These are phyloP conservation scores for Tapirus terrestris DNA, from an alignment of 2,113 vertebrate genomes.

Conservation along the genomic window DNA sequence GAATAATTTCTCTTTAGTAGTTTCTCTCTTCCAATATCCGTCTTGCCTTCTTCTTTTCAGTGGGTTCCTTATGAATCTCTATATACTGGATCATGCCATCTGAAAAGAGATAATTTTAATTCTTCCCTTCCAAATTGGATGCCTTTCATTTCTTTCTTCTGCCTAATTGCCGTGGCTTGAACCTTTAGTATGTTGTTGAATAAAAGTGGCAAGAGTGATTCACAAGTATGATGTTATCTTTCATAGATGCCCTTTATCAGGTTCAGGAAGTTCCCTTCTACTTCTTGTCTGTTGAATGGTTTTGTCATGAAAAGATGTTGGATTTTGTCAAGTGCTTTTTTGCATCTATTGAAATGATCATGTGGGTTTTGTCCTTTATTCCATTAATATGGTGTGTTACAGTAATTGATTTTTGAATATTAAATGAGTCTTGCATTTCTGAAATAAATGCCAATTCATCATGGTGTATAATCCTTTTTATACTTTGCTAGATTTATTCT, in stretches of 20 bases:
- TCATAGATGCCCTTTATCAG: neutral
- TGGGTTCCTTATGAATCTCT: neutral
- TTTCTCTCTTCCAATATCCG: neutral
- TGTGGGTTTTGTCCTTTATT: neutral
- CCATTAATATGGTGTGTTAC: neutral
- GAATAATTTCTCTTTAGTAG: neutral
- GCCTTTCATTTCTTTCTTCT: neutral
- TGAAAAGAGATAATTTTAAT: neutral
- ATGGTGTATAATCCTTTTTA: neutral
- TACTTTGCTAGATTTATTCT: neutral
- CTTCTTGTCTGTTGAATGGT: neutral
- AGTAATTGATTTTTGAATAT: neutral
- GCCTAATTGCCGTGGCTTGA: neutral
- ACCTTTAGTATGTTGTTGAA: neutral
- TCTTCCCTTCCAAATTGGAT: neutral
- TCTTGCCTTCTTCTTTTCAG: neutral
- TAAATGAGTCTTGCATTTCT: neutral
- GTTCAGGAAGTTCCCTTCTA: neutral
- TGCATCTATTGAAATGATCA: neutral
- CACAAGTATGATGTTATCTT: neutral
- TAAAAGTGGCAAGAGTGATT: neutral
- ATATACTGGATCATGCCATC: neutral
- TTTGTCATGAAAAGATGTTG: conserved; percentile 10
- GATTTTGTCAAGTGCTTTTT: neutral
- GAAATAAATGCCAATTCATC: conserved; percentile 25